phyloP scores from a whole-genome alignment of 2,888 invertebrate species.

The Octodonta nipae region DNA sequence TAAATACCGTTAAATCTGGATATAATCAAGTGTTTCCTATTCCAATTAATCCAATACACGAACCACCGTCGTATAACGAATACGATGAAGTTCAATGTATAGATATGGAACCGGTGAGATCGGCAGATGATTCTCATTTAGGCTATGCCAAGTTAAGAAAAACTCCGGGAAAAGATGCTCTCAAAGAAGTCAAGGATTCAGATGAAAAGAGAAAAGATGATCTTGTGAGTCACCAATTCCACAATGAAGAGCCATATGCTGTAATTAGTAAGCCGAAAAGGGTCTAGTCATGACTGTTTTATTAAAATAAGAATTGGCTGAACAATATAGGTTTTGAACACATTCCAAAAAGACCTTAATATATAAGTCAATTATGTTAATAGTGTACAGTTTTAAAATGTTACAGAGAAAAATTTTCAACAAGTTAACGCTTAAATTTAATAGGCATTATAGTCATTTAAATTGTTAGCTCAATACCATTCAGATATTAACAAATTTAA shows the following conservation, averaged over 20 bases:
- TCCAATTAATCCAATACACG: constrained; percentile 7
- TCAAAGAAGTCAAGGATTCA: constrained; percentile 4
- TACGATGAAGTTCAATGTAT: constrained; percentile 56
- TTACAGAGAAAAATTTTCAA: too few relatives aligned
- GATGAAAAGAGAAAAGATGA: constrained; percentile 21
- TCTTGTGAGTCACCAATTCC: constrained; percentile 45
- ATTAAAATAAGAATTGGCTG: too few relatives aligned
- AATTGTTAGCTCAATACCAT: too few relatives aligned
- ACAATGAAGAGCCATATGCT: constrained; percentile 68
- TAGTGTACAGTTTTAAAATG: too few relatives aligned
- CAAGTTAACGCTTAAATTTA: too few relatives aligned
- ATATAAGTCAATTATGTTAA: too few relatives aligned
- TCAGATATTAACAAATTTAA: too few relatives aligned
- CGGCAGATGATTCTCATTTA: constrained; percentile 67
- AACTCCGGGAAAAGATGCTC: constrained; percentile 31
- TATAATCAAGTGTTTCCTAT: constrained; percentile 56
- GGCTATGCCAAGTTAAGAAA: constrained; percentile 70
- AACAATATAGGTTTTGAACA: too few relatives aligned
- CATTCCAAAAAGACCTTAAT: too few relatives aligned
- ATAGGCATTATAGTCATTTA: too few relatives aligned
- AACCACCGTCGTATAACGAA: constrained; percentile 46
- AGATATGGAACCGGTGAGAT: constrained; percentile 51
- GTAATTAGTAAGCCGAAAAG: constrained; percentile 74
- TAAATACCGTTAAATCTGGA: constrained; percentile 46
- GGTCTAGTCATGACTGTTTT: constrained; percentile 42